phyloP scores from a whole-genome alignment of 37 sponge, comb jelly and placozoan species.

The Tethya wilhelma region DNA sequence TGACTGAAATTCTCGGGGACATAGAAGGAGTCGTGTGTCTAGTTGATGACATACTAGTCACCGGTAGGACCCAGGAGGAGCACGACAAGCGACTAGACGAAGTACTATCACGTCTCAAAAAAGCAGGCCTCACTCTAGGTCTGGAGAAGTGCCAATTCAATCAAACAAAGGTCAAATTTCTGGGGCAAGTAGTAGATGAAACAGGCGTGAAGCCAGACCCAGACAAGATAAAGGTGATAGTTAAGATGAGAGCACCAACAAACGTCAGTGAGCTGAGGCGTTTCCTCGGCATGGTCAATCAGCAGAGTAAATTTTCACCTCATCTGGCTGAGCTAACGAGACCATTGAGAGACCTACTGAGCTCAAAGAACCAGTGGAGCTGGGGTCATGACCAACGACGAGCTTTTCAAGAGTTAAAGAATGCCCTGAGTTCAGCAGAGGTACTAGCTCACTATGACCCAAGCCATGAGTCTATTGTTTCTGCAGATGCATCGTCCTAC shows the following conservation, averaged over 20 bases:
- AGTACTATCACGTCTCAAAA: conserved; percentile 7
- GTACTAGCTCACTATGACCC: conserved; percentile 48
- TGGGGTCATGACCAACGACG: conserved; percentile 44
- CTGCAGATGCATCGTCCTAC: conserved; percentile 41
- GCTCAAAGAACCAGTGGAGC: conserved; percentile 13
- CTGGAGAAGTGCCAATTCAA: conserved; percentile 47
- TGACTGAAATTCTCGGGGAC: conserved; percentile 34
- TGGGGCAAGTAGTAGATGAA: conserved; percentile 49
- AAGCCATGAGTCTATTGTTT: conserved; percentile 4
- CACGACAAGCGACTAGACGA: conserved; percentile 34
- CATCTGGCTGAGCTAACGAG: conserved; percentile 13
- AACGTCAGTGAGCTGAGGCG: conserved; percentile 23
- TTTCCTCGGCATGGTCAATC: conserved; percentile 56
- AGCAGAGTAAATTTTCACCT: conserved; percentile 39
- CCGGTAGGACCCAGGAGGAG: conserved; percentile 24
- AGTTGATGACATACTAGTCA: conserved; percentile 53
- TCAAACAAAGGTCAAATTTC: conserved; percentile 19
- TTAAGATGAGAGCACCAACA: conserved; percentile 19
- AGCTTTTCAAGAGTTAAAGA: conserved; percentile 41
- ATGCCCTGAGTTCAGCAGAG: background rate
- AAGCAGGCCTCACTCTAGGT: conserved; percentile 36
- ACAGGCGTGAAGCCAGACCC: conserved; percentile 38
- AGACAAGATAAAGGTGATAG: conserved; percentile 36
- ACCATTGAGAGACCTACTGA: conserved; percentile 42
- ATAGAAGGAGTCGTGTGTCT: conserved; percentile 44